Evolutionary conservation across 2,113 vertebrate genomes (phyloP), one percentile per base, ranked within the genome.

Genomic region (Grallaria varia): DNA sequence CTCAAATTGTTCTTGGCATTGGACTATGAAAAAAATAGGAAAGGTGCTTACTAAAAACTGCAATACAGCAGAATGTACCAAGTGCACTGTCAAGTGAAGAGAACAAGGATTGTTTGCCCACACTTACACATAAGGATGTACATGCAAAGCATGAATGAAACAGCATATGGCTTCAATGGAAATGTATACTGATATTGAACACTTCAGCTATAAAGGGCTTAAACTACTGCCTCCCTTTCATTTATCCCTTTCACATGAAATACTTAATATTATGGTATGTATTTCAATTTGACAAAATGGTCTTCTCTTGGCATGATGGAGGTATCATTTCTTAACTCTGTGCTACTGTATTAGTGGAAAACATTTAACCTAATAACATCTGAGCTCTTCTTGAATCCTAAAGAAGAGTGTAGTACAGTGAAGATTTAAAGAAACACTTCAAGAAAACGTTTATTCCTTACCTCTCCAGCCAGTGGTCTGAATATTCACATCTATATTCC

Each of bases 391-490:
- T 7, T 53, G 22, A 82, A 59, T 75, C 35, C 39, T 53, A 49
- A 81, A 73, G 15, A 59, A 50, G 9, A 52, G 4, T 14, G 5
- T 23, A 91, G 33, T 19, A 71, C 71, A 75, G 8, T 4, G 6
- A 50, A 87, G 12, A 58, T 28, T 35, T 42, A 42, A 58, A 75
- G 16, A 67, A 55, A 49, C 18, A 4, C 39, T 40, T 53, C 35
- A 25, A 59, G 14, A 59, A 37, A 5, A 59, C 7, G 17, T 25
- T 68, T 62, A 49, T 27, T 89, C 17, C 71, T 39, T 86, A 98
- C 98, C 97, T 98, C 93, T 98, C 96, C 69, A 96, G 95, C 55
- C 95, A 96, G 18, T 39, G 60, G 31, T 96, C 93, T 10, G 91
- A 50, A 40, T 82, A 58, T 2, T 17, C 17, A 79, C 56, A 84